These are phyloP conservation scores for Seriola quinqueradiata DNA, from an alignment of 2,113 vertebrate genomes.

Conservation along the genomic window DNA sequence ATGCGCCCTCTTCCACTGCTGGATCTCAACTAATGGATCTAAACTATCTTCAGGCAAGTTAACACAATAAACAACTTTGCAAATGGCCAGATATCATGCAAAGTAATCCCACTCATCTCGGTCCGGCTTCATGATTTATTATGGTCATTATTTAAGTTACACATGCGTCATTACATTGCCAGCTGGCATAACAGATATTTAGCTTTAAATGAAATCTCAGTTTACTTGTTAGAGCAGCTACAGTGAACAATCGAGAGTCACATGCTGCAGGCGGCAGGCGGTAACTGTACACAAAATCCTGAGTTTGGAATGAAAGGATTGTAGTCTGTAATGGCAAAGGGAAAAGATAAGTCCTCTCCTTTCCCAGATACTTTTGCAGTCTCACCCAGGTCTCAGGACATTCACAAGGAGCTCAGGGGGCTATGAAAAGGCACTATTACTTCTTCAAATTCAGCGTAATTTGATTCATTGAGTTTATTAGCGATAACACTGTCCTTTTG, in stretches of 20 bases:
- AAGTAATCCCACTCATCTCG: neutral
- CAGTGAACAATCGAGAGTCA: neutral
- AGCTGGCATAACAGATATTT: neutral
- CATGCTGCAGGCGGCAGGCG: neutral
- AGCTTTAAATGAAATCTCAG: no score
- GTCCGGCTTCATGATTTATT: no score
- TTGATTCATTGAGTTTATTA: neutral
- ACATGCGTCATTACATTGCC: neutral
- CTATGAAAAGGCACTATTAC: no score
- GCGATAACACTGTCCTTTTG: neutral
- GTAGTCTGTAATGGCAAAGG: no score
- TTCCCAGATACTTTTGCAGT: no score
- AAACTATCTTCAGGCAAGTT: no score
- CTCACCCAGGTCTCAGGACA: neutral
- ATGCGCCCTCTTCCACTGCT: neutral
- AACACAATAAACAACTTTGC: no score
- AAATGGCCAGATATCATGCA: neutral
- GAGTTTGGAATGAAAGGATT: no score
- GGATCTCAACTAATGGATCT: no score
- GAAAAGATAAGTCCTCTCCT: no score
- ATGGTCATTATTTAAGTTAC: neutral
- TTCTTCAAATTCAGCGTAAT: no score
- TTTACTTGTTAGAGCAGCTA: neutral
- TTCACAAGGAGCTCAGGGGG: neutral
- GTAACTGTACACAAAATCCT: neutral